Evolutionary conservation across 2,797 vertebrate species (phyloP), one percentile per base, ranked within the genome.

Genomic region (Heterohyrax brucei): DNA sequence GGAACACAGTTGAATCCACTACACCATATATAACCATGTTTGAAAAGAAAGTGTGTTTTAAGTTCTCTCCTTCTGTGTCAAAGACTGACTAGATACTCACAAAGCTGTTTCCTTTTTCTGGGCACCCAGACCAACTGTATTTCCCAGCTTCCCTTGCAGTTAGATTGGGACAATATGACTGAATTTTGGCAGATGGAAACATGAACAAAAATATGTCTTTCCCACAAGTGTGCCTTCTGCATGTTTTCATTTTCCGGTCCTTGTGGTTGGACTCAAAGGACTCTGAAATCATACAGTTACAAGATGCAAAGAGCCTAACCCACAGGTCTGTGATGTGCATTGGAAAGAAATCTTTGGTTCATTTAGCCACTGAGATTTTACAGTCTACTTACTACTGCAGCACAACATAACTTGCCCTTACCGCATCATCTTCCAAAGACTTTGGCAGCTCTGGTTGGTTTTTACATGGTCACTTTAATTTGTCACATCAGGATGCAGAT

Each of bases 401-500:
- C 59, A 61, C 70, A 94, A 73, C 53, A 22, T 80, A 59, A 76
- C 39, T 91, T 81, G 24, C 89, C 68, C 90, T 80, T 62, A 87
- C 73, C 80, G 53, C 10, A 82, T 79, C 21, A 44, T 77, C 9
- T 77, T 81, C 53, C 44, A 91, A 91, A 96, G 30, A 95, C 48
- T 88, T 95, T 72, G 73, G 39, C 59, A 88, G 91, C n/a, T 77
- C 53, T 64, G 2, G 19, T 93, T 91, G 33, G 64, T 66, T 95
- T 72, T 95, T 96, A 76, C 33, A 78, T 10, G 78, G 79, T 88
- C 95, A 92, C 91, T 94, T 93, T 93, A 93, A 96, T 94, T 91
- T 94, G 92, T 94, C 70, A 97, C 78, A 92, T 85, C 39, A 56
- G 84, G 93, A 95, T 91, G 92, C 94, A 96, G 89, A 98, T 95